Percentiles rank a stretch among this genome's conserved stretches.
These are phyloP conservation scores for Leptosomus discolor DNA, from an alignment of 2,113 vertebrate species.

Conservation along the genomic window DNA sequence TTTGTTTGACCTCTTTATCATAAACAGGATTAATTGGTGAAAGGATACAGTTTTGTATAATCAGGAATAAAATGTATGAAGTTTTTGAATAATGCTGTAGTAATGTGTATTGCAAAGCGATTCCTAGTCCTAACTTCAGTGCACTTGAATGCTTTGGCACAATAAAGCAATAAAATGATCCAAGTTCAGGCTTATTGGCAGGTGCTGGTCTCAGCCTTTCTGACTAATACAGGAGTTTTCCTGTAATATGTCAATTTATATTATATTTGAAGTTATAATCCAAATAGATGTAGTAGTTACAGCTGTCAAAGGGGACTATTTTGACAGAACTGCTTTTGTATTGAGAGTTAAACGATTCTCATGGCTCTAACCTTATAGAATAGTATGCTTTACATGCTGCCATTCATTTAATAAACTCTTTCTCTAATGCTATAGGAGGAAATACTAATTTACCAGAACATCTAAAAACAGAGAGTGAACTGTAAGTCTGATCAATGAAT, in stretches of 20 bases:
- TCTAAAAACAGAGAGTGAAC: not conserved
- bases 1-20: not conserved
- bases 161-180: constrained; percentile 25
- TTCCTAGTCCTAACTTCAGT: constrained; percentile 25
- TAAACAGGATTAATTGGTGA: not conserved
- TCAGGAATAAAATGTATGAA: not conserved
- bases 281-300: not conserved
- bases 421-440: not conserved
- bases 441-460: not conserved
- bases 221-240: constrained; percentile 23
- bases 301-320: not conserved
- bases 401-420: not conserved
- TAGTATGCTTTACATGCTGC: not conserved
- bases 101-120: not conserved
- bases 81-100: not conserved
- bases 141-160: not conserved
- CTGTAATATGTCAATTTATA: constrained; percentile 23
- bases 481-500: not conserved
- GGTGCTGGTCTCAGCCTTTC: not conserved
- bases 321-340: not conserved
- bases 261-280: constrained; percentile 37
- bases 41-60: not conserved
- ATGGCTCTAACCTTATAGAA: not conserved
- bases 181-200: not conserved
- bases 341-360: not conserved